Evolutionary conservation across 2,113 vertebrate species (phyloP), one percentile per base, ranked within the genome.

Genomic region (Onychostoma macrolepis): DNA sequence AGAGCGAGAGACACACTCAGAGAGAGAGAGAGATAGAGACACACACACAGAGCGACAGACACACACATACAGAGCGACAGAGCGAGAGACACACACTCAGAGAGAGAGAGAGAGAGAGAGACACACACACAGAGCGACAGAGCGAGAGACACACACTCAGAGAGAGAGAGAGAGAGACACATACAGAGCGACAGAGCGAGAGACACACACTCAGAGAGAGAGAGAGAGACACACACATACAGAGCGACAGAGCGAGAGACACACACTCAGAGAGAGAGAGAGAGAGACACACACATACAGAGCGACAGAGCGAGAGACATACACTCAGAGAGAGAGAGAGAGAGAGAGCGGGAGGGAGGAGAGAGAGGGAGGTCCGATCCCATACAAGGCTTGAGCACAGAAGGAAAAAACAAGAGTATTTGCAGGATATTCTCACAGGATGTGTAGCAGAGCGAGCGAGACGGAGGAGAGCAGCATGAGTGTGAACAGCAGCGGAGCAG

Each of bases 371-470:
- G 72, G 56, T 92, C 90, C 89, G 90, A 90, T 92, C 91, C 95
- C 93, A 93, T n/a, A 94, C 94, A 94, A 92, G 94, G 94, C 72
- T 86, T 90, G 94, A 88, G 90, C 92, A 87, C 33, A 82, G 58
- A 87, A 48, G 86, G 82, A 91, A 92, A 90, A 77, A 87, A 88
- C 88, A 90, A 74, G 80, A 79, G 86, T 81, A 86, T 87, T 87
- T 45, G 91, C 92, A 94, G 94, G 94, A 94, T 94, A 93, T 94
- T 95, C 91, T 93, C 92, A 94, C 94, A 95, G 94, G 94, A 95
- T 94, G 93, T 92, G 90, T 92, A 91, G 87, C 90, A 85, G 91
- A 86, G 90, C 69, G 79, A 87, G 89, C 92, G 91, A 90, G 56
- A 91, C 86, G 58, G 4, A 30, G 41, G 79, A n/a, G 33, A 41